Evolutionary conservation across 2,113 vertebrate genomes (phyloP), one percentile per base, ranked within the genome.

Genomic region (Caranx ignobilis): DNA sequence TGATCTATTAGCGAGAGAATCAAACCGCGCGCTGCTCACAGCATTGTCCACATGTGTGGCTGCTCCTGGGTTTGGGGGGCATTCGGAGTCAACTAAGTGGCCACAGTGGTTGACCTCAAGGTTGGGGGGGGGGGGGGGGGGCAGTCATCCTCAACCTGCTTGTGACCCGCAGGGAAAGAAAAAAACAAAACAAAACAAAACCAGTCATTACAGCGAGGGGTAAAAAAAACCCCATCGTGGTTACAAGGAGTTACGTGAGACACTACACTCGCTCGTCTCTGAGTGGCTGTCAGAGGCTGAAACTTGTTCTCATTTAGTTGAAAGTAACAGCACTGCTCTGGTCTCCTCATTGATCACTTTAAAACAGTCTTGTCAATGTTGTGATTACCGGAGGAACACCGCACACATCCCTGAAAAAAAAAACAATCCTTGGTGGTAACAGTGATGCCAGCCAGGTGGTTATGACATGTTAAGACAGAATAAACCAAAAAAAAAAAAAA

Each of bases 1-100:
- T 90, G 92, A 93, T 94, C 91, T 85, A 88, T 88, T 92, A 93
- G 91, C 63, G 21, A 77, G 88, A 76, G 91, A 87, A 92, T 91
- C 89, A 84, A 91, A 89, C 88, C 21, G 39, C 62, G 43, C 39
- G 52, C n/a, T 2, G 77, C 87, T 86, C 77, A 6, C 73, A 71
- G 89, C 73, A 35, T 77, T 89, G 81, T 72, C 65, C 43, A 34
- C 68, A 35, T 65, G 83, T 67, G 82, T 39, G 12, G 9, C 26
- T 54, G 83, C 50, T 87, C 34, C 71, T 11, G 65, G 56, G 52
- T 55, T 63, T 26, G 26, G 26, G 26, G 61, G 52, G 19, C 19
- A 73, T 26, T 57, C 48, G 52, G 34, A 56, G 65, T 52, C 55
- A 83, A 82, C 72, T 65, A 79, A 86, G 74, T 79, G 84, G 83